phyloP scores from a whole-genome alignment of 2,797 vertebrate genomes.

The Rhinichthys osculus region DNA sequence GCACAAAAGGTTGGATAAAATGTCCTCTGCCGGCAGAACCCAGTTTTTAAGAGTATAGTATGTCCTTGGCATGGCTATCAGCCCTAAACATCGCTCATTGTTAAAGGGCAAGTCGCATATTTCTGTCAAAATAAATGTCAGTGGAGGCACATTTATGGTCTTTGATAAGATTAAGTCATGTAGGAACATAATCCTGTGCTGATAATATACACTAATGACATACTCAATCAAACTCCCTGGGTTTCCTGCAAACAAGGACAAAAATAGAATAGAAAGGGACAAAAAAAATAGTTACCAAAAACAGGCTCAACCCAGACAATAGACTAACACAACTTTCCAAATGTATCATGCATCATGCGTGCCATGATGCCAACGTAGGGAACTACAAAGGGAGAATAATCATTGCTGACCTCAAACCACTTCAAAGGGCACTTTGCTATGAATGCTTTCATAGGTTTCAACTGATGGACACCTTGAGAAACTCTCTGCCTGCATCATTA shows the following conservation, averaged over 20 bases:
- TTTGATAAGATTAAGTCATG: slow-evolving; percentile 42
- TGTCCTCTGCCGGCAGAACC: neutral
- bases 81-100: slow-evolving; percentile 30
- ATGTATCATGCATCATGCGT: neutral
- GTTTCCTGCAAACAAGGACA: slow-evolving; percentile 19
- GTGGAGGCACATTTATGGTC: slow-evolving; percentile 46
- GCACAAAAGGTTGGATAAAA: slow-evolving; percentile 1
- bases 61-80: slow-evolving; percentile 24
- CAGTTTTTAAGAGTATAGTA: neutral
- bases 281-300: neutral
- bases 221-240: slow-evolving; percentile 23
- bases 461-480: neutral
- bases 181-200: slow-evolving; percentile 35
- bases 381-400: slow-evolving; percentile 11
- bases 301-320: neutral
- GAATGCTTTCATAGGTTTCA: neutral
- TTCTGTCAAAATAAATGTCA: slow-evolving; percentile 51
- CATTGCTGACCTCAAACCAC: neutral
- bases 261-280: neutral
- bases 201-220: slow-evolving; percentile 40
- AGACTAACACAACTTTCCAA: neutral
- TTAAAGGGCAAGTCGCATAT: slow-evolving; percentile 48
- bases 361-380: neutral
- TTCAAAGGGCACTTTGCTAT: slow-evolving; percentile 12
- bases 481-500: neutral